These are phyloP conservation scores for Drosophila mercatorum DNA, from an alignment of 2,888 invertebrate genomes.

Conservation along the genomic window DNA sequence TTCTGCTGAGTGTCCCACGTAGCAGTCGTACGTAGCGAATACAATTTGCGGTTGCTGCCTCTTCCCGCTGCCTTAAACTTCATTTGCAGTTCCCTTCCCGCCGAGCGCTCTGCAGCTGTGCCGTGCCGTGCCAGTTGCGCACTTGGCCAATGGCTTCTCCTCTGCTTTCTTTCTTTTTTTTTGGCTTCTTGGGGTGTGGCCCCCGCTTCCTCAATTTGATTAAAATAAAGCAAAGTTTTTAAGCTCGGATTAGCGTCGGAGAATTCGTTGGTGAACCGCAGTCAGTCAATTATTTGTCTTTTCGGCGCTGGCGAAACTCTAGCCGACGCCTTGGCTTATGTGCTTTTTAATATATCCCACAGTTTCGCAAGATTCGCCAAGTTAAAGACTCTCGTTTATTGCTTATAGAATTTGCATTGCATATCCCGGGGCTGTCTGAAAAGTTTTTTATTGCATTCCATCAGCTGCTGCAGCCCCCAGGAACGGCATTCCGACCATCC, in stretches of 20 bases:
- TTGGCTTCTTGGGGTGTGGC: slow-evolving; percentile 3
- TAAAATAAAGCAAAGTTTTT: slow-evolving; percentile 80
- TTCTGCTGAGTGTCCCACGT: slow-evolving; percentile 63
- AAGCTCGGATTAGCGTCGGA: slow-evolving; percentile 80
- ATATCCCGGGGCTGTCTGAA: slow-evolving; percentile 61
- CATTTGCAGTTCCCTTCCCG: slow-evolving; percentile 27
- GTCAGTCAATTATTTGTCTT: slow-evolving; percentile 65
- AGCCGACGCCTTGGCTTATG: slow-evolving; percentile 13
- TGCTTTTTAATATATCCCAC: slow-evolving; percentile 43
- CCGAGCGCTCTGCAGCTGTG: slow-evolving; percentile 23
- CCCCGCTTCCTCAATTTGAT: slow-evolving; percentile 59
- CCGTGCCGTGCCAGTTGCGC: slow-evolving; percentile 56
- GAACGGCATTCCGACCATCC: slow-evolving; percentile 28
- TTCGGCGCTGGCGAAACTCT: neutral
- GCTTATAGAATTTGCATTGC: slow-evolving; percentile 70
- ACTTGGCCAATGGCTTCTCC: slow-evolving; percentile 63
- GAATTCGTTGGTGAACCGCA: slow-evolving; percentile 44
- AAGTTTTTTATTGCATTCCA: slow-evolving; percentile 79
- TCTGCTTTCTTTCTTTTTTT: neutral
- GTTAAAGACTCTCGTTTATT: slow-evolving; percentile 53
- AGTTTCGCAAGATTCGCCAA: slow-evolving; percentile 38
- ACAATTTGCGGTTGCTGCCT: slow-evolving; percentile 56
- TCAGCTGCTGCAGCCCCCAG: slow-evolving; percentile 51
- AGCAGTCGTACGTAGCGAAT: slow-evolving; percentile 40
- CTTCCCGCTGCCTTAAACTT: slow-evolving; percentile 39